A percentile compares a stretch with the other conserved stretches of the same genome.
Conservation (phyloP, 2,888 invertebrate species). For the Andricus curvator region DNA sequence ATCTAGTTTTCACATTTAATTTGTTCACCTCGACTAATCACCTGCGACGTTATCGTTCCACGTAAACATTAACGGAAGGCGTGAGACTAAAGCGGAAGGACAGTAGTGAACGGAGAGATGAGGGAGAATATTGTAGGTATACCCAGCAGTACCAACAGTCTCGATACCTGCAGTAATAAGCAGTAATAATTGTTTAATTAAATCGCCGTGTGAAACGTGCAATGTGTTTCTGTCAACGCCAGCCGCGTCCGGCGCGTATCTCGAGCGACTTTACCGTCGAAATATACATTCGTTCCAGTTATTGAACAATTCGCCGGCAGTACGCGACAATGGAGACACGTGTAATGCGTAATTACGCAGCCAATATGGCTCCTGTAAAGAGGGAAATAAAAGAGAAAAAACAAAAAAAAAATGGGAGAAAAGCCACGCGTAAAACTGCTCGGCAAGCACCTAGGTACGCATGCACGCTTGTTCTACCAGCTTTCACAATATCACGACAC, state of each 20-base stretch:
- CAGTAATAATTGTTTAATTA: constrained; percentile 73
- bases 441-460: constrained; percentile 15
- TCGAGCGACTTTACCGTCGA: constrained; percentile 69
- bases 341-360: constrained; percentile 68
- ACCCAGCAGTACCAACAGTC: constrained; percentile 35
- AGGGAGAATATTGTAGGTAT: constrained; percentile 2
- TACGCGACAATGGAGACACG: constrained; percentile 63
- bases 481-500: constrained; percentile 34
- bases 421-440: constrained; percentile 35
- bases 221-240: constrained; percentile 70
- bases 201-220: constrained; percentile 60
- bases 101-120: constrained; percentile 23
- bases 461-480: constrained; percentile 9
- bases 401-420: background rate
- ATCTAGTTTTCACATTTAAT: constrained; percentile 20
- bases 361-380: constrained; percentile 54
- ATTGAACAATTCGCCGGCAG: constrained; percentile 67
- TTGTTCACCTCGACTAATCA: constrained; percentile 18
- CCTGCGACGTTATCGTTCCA: constrained; percentile 2
- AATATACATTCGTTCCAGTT: constrained; percentile 71
- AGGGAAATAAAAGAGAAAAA: constrained; percentile 13
- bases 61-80: constrained; percentile 20
- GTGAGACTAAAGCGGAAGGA: constrained; percentile 24
- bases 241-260: constrained; percentile 67
- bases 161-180: constrained; percentile 67